These are phyloP conservation scores for Samia ricini DNA, from an alignment of 1,140 invertebrate species.

Conservation along the genomic window DNA sequence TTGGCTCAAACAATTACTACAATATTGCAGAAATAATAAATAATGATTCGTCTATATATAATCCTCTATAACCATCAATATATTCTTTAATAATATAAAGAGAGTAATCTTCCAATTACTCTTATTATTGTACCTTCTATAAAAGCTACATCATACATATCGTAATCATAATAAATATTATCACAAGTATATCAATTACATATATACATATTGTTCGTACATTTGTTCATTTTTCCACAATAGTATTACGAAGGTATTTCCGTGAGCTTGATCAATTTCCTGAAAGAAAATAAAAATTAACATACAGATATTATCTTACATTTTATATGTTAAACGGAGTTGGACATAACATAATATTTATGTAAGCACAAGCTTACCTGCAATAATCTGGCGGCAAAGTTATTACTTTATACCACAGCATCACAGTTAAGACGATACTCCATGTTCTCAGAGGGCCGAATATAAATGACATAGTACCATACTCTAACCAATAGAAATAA, in stretches of 20 bases:
- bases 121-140: too few relatives aligned
- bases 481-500: slow-evolving; percentile 89
- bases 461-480: slow-evolving; percentile 87
- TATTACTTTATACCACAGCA: slow-evolving; percentile 80
- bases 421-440: slow-evolving; percentile 83
- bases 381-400: slow-evolving; percentile 62
- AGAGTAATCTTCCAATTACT: too few relatives aligned
- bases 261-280: slow-evolving; percentile 38
- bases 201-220: not conserved
- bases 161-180: too few relatives aligned
- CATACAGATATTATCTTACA: too few relatives aligned
- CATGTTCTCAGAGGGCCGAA: slow-evolving; percentile 89
- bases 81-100: too few relatives aligned
- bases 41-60: too few relatives aligned
- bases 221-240: slow-evolving; percentile 1
- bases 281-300: slow-evolving; percentile 28
- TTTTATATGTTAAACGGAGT: too few relatives aligned
- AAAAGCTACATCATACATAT: too few relatives aligned
- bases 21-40: too few relatives aligned
- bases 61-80: too few relatives aligned
- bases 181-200: not conserved
- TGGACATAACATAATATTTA: too few relatives aligned
- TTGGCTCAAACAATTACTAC: too few relatives aligned
- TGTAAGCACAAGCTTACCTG: slow-evolving; percentile 50
- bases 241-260: slow-evolving; percentile 35